Evolutionary conservation across 2,888 invertebrate species (phyloP).

Genomic region (Agelastica alni): DNA sequence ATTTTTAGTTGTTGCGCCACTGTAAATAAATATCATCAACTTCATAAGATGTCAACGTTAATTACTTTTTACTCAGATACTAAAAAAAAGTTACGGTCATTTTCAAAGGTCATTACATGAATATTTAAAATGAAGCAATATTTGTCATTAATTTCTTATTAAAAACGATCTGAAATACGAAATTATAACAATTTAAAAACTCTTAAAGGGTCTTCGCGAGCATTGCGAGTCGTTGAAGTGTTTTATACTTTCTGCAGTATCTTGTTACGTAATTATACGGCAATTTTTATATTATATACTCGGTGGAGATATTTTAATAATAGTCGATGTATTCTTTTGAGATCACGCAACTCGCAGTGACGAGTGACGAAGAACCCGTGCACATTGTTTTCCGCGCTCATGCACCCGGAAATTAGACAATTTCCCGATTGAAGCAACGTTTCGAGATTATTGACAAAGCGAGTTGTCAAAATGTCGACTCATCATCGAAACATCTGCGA

Average conservation of each 20-base stretch:
- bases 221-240: conserved; percentile 17
- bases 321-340: conserved; percentile 27
- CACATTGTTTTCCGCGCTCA: conserved; percentile 39
- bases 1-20: too few species aligned
- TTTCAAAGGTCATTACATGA: too few species aligned
- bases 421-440: conserved; percentile 51
- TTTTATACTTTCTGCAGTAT: conserved; percentile 22
- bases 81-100: too few species aligned
- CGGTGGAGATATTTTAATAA: conserved; percentile 28
- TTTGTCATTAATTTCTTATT: too few species aligned
- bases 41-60: too few species aligned
- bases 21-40: too few species aligned
- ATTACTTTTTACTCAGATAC: too few species aligned
- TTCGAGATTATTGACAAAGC: conserved; percentile 48
- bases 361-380: conserved; percentile 30
- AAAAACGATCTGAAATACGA: too few species aligned
- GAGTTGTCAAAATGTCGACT: conserved; percentile 26
- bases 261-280: conserved; percentile 23
- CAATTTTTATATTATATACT: conserved; percentile 22
- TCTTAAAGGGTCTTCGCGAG: conserved; percentile 21
- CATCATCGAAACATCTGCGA: not conserved
- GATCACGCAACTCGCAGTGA: conserved; percentile 38
- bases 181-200: conserved; percentile 15
- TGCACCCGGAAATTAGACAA: conserved; percentile 54
- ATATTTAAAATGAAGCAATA: too few species aligned